Conservation (phyloP, 2,797 vertebrate species). For the Hylomyscus alleni region DNA sequence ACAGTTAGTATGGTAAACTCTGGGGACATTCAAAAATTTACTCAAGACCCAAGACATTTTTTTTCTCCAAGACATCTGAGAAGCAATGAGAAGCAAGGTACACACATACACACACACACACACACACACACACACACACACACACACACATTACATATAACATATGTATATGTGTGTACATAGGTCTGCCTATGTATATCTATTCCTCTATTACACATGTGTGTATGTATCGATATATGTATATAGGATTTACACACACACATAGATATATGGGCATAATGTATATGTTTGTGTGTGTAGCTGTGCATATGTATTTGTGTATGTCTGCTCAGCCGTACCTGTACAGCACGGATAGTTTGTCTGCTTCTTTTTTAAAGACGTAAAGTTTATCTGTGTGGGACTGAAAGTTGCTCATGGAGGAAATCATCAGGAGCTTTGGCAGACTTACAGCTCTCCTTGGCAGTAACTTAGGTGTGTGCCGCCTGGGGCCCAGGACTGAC, state of each 20-base stretch:
- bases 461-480: conserved; percentile 1
- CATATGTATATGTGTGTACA: too few relatives aligned
- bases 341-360: neutral
- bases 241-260: neutral
- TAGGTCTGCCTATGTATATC: neutral
- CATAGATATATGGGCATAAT: neutral
- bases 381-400: conserved; percentile 20
- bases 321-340: neutral
- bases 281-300: neutral
- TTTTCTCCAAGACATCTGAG: neutral
- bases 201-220: neutral
- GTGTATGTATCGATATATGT: neutral
- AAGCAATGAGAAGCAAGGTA: conserved; percentile 19
- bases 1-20: neutral
- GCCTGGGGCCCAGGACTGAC: neutral
- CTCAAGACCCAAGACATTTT: neutral
- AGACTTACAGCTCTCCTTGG: neutral
- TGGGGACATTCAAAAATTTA: neutral
- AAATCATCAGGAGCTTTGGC: neutral
- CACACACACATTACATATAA: neutral
- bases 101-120: neutral
- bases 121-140: neutral
- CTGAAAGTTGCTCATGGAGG: conserved; percentile 44
- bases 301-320: neutral
- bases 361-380: neutral